A percentile compares a stretch with the other conserved stretches of the same genome.
Evolutionary conservation across 2,888 invertebrate species (phyloP).

Genomic region (Nasonovia ribisnigri): DNA sequence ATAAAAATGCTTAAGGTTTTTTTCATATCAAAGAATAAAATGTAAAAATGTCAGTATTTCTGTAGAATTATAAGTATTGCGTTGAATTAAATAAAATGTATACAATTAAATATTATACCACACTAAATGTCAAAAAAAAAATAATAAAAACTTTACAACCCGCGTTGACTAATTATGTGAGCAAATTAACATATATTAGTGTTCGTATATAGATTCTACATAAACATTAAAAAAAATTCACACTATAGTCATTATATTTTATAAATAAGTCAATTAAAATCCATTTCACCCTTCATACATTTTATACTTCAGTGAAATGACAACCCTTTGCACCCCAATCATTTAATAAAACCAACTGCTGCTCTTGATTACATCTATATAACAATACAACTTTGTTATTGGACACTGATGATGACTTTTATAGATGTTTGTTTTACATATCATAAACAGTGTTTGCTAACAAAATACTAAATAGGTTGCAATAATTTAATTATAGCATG

Average conservation of each 20-base stretch:
- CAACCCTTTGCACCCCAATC: constrained; percentile 21
- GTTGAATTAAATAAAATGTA: neutral
- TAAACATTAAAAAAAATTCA: neutral
- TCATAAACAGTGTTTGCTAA: neutral
- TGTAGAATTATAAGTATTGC: neutral
- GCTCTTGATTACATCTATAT: constrained; percentile 13
- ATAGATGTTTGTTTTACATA: neutral
- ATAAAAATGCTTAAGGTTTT: neutral
- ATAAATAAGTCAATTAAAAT: constrained; percentile 26
- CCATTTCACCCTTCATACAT: constrained; percentile 17
- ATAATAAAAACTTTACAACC: neutral
- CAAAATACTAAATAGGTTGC: neutral
- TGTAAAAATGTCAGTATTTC: neutral
- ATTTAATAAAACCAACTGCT: constrained; percentile 24
- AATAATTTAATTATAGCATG: neutral
- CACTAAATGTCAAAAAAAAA: neutral
- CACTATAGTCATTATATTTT: neutral
- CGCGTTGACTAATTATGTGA: neutral
- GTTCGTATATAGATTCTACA: neutral
- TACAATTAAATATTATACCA: neutral
- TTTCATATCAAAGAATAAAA: neutral
- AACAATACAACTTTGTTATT: constrained; percentile 17
- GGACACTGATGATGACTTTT: neutral
- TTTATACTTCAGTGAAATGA: constrained; percentile 10
- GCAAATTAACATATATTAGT: neutral